These are phyloP conservation scores for Rhinopomastus cyanomelas DNA, from an alignment of 2,113 vertebrate species.

Conservation along the genomic window DNA sequence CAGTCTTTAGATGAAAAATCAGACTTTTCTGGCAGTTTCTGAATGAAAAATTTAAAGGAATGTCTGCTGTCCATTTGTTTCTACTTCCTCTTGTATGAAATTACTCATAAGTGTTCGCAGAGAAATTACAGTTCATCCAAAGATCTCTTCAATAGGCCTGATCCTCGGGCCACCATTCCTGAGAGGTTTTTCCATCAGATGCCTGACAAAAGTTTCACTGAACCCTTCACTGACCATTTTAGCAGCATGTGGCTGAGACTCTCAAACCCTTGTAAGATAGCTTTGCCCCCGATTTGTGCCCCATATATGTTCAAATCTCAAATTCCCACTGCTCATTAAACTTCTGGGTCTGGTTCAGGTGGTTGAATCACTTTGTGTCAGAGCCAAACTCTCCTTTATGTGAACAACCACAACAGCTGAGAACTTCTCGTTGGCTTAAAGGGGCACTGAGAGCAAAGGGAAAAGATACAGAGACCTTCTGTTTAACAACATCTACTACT, in stretches of 20 bases:
- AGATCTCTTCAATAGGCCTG: background rate
- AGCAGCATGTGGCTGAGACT: rapidly evolving
- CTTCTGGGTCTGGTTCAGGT: background rate
- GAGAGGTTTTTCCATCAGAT: background rate
- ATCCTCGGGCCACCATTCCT: background rate
- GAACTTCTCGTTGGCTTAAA: background rate
- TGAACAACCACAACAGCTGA: background rate
- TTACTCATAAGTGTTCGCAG: background rate
- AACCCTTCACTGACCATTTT: background rate
- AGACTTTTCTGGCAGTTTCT: background rate
- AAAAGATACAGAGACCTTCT: background rate
- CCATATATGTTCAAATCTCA: background rate
- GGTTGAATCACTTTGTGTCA: background rate
- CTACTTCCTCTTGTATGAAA: background rate
- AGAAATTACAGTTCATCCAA: background rate
- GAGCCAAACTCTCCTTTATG: background rate
- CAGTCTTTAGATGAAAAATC: background rate
- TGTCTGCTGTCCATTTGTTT: background rate
- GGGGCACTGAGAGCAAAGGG: background rate
- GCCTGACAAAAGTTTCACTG: background rate
- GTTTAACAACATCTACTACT: background rate
- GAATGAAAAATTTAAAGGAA: background rate
- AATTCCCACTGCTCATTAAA: background rate
- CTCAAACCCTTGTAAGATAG: background rate
- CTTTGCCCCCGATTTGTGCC: background rate